Evolutionary conservation across 2,113 vertebrate species (phyloP), one percentile per base, ranked within the genome.

Genomic region (Alosa alosa): DNA sequence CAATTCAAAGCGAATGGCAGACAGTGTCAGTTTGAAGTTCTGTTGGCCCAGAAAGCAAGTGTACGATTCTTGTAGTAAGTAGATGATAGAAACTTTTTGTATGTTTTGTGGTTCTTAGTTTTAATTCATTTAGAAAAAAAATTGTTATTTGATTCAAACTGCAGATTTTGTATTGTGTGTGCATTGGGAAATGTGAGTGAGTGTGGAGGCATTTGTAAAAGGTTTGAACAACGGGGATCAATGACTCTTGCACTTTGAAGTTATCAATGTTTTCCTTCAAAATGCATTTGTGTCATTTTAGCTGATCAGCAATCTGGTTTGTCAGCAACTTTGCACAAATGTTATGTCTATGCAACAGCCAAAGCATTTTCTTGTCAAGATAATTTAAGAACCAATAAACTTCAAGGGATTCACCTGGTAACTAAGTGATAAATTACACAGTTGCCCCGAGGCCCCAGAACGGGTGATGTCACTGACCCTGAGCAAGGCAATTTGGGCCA

Each of bases 361-460:
- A 78, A 60, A 60, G 20, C 55, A 8, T 57, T 36, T 81, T 68
- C 55, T 18, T 49, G 22, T 89, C 84, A 84, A 91, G 89, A 89
- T 84, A 39, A 39, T 78, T 78, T 11, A 88, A 86, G 64, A 72
- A 20, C 44, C 81, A 49, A 72, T 86, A 81, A 87, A 91, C 90
- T 86, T 92, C 87, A 91, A 91, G 75, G 88, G 78, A 20, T 89
- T 78, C 72, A 78, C 72, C 72, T 41, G 72, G 72, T 78, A 78
- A 86, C 86, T 92, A 93, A 92, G 91, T 86, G 83, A 89, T 93
- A 86, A 87, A 93, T 87, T 85, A 68, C 31, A 15, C 18, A 81
- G 0, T 6, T 75, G 39, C 36, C 88, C 84, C 0, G 6, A 86
- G 86, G 90, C 84, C n/a, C 13, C 13, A 50, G 13, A 83, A 81